Evolutionary conservation across 92 coral and sea anemone species (phyloP), one percentile per base, ranked within the genome.

Genomic region (Blastomussa wellsi): DNA sequence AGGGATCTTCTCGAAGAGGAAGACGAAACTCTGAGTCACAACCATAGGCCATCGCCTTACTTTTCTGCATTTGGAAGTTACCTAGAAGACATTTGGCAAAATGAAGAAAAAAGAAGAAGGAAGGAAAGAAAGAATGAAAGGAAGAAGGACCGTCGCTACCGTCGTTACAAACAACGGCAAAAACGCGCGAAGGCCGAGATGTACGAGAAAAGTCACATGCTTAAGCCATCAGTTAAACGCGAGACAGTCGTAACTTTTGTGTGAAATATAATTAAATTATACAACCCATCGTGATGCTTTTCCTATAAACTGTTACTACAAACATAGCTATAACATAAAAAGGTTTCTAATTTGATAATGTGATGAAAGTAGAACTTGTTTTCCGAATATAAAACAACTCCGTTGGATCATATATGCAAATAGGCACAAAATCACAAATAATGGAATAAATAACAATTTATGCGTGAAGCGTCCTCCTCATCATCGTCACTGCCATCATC

Each of bases 41-140:
- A 70, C n/a, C 72, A 83, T 5, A n/a, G 6, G 26, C 80, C 26
- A 5, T 59, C 87, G 16, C 44, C 87, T 10, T 83, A 83, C n/a
- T 83, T 83, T 24, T 59, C 74, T 38, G 73, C 87, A 6, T 28
- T 24, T 83, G 87, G 87, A 29, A 83, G 87, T 29, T 83, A 83
- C 68, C 79, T 83, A 22, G 87, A 83, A 62, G 87, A 83, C 62
- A 74, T 83, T 48, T 83, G 80, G 87, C 87, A 75, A 33, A 83
- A 74, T 74, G 74, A 74, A 16, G 75, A 70, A 70, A 32, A 32
- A 3, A 28, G 74, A 64, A 74, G 32, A 47, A 17, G 24, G 17
- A 69, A 26, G 49, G 70, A 82, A 47, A 31, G 2, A 2, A 38
- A 33, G 31, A 49, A 48, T 41, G 16, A 51, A 51, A 7, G 9